These are phyloP conservation scores for Gryllus bimaculatus DNA, from an alignment of 1,140 invertebrate genomes.

Conservation along the genomic window DNA sequence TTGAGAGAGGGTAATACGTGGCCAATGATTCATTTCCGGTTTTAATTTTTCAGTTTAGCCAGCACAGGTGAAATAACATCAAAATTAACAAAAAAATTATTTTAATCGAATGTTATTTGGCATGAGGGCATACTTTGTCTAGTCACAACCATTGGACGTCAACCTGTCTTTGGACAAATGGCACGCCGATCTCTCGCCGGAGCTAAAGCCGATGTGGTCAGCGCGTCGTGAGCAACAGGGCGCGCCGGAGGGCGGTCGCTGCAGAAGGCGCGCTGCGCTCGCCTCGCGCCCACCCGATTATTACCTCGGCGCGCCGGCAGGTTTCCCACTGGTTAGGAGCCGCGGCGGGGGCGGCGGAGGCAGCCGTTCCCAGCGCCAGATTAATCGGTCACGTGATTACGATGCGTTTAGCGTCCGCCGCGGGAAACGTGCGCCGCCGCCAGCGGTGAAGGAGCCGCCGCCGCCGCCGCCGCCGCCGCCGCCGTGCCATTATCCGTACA, in stretches of 20 bases:
- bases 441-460: background rate
- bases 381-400: conserved; percentile 4
- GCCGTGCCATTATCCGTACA: background rate
- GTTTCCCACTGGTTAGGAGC: background rate
- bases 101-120: too few species aligned
- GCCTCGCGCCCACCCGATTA: background rate
- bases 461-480: too few species aligned
- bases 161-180: too few species aligned
- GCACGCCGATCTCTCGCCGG: too few species aligned
- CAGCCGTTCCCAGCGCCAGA: background rate
- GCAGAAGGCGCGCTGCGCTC: background rate
- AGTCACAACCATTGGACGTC: too few species aligned
- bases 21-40: too few species aligned
- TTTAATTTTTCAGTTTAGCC: too few species aligned
- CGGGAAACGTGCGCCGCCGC: background rate
- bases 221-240: background rate
- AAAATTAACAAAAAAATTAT: too few species aligned
- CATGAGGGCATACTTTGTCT: too few species aligned
- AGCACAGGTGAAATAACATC: too few species aligned
- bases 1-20: too few species aligned
- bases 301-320: background rate
- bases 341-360: background rate
- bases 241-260: background rate
- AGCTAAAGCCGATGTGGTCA: too few species aligned
- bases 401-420: background rate